These are phyloP conservation scores for Campoplex nolae DNA, from an alignment of 2,888 invertebrate species.

Conservation along the genomic window DNA sequence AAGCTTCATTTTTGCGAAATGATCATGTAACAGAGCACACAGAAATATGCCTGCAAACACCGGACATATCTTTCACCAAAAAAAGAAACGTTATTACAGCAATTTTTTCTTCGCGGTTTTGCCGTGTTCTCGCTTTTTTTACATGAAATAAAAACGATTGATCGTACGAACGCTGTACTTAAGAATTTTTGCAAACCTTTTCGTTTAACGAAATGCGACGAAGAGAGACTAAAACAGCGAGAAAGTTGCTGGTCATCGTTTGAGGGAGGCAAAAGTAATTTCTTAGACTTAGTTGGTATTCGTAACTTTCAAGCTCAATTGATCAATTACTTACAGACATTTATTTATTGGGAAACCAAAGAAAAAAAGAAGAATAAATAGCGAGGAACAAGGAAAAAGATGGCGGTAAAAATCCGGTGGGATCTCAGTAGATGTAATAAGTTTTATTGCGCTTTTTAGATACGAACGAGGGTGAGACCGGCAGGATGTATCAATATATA, in stretches of 20 bases:
- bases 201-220: not conserved
- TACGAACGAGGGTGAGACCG: slow-evolving; percentile 43
- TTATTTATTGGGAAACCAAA: slow-evolving; percentile 45
- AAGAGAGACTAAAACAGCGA: not conserved
- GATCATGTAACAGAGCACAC: not conserved
- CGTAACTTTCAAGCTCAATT: slow-evolving; percentile 54
- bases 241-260: slow-evolving; percentile 7
- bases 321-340: slow-evolving; percentile 62
- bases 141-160: not conserved
- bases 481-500: slow-evolving; percentile 58
- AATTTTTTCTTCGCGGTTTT: not conserved
- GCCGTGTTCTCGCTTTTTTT: not conserved
- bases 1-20: slow-evolving; percentile 17
- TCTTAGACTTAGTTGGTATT: slow-evolving; percentile 36
- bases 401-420: slow-evolving; percentile 24
- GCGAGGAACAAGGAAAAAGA: slow-evolving; percentile 26
- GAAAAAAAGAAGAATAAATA: slow-evolving; percentile 11
- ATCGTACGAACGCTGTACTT: not conserved
- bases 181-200: not conserved
- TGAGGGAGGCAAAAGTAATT: slow-evolving; percentile 5
- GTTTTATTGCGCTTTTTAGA: slow-evolving; percentile 64
- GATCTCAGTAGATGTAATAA: slow-evolving; percentile 40
- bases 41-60: not conserved
- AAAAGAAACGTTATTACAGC: not conserved
- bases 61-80: slow-evolving; percentile 37